A percentile compares a stretch with the other conserved stretches of the same genome.
Evolutionary conservation across 2,113 vertebrate genomes (phyloP).

Genomic region (Mus musculus): DNA sequence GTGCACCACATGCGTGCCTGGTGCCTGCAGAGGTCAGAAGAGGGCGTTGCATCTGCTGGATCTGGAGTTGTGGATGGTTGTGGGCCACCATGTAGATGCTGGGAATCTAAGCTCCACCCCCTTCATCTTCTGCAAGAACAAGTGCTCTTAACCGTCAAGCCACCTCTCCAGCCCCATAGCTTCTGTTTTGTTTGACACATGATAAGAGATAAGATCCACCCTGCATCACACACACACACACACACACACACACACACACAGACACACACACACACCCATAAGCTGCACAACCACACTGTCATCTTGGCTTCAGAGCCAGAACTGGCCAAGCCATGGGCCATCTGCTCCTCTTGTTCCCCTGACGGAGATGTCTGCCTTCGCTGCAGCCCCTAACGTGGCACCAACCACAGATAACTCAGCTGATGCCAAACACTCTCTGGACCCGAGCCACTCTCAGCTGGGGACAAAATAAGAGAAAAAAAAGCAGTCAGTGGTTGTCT

Average conservation of each 20-base stretch:
- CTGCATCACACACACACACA: background rate
- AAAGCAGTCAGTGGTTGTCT: background rate
- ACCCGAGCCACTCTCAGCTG: background rate
- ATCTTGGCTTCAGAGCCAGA: background rate
- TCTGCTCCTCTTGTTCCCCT: background rate
- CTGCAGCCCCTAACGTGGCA: background rate
- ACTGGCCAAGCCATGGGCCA: background rate
- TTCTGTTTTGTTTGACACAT: background rate
- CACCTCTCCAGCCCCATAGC: no score
- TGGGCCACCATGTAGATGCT: background rate
- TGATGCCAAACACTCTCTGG: constrained; percentile 34
- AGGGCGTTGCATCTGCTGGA: background rate
- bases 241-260: no score
- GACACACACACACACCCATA: background rate
- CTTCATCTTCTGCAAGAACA: background rate
- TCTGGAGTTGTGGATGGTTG: background rate
- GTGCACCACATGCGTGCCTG: no score
- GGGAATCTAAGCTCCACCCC: background rate
- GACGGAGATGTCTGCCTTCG: constrained; percentile 2
- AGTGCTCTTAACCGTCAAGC: background rate
- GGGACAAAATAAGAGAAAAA: background rate
- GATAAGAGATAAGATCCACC: background rate
- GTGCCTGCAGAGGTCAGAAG: background rate
- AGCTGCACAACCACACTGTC: background rate
- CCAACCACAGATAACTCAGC: background rate